Evolutionary conservation across 2,888 invertebrate genomes (phyloP).

Genomic region (Pachycephus smyrnensis): DNA sequence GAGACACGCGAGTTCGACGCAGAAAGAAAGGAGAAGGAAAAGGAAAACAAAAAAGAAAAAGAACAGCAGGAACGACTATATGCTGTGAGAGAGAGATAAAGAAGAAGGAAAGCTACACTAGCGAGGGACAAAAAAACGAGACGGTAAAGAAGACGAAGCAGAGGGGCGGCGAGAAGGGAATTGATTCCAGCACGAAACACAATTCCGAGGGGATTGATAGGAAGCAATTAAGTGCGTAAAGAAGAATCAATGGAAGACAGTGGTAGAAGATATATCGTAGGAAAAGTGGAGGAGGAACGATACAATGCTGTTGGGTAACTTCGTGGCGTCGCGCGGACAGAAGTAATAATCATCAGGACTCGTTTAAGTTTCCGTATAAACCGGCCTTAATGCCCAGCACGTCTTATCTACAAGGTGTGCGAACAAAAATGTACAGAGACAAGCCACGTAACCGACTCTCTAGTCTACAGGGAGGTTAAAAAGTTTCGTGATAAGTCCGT

Average conservation of each 20-base stretch:
- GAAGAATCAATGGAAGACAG: background rate
- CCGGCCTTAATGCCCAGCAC: background rate
- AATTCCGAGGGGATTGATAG: background rate
- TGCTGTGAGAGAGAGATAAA: background rate
- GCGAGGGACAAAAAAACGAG: background rate
- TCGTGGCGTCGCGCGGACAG: background rate
- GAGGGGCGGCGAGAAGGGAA: conserved; percentile 9
- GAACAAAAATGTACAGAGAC: background rate
- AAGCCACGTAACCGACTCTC: background rate
- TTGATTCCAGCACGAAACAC: background rate
- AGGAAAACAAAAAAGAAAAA: background rate
- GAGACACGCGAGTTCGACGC: background rate
- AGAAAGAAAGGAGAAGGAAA: background rate
- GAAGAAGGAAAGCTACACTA: background rate
- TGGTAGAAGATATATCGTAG: background rate
- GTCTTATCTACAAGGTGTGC: background rate
- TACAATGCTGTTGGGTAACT: background rate
- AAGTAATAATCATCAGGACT: background rate
- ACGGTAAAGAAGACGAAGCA: conserved; percentile 15
- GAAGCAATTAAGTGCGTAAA: background rate
- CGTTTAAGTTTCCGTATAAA: background rate
- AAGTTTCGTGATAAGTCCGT: background rate
- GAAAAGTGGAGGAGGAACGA: background rate
- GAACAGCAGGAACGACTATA: background rate
- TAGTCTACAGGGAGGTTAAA: background rate